phyloP scores from a whole-genome alignment of 2,797 vertebrate species.

The Anabas testudineus region DNA sequence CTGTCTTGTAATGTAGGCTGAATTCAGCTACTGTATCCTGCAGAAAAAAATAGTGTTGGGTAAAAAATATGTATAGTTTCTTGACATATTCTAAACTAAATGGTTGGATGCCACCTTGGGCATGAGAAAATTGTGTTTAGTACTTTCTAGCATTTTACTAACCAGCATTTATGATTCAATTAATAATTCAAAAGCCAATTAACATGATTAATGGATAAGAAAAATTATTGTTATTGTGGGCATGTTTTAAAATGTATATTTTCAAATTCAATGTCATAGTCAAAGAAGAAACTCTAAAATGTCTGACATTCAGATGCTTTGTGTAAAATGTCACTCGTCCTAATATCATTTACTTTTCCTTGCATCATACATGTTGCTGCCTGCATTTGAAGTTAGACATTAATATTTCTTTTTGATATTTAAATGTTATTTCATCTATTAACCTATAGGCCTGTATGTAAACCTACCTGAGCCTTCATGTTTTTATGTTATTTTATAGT shows the following conservation, averaged over 20 bases:
- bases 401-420: neutral
- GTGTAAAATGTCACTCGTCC: neutral
- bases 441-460: neutral
- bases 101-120: neutral
- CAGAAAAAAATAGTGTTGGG: neutral
- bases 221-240: no score
- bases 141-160: neutral
- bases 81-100: neutral
- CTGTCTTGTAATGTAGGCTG: neutral
- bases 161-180: neutral
- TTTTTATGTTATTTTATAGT: neutral
- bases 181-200: neutral
- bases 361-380: neutral
- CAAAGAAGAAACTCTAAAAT: neutral
- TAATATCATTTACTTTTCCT: neutral
- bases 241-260: no score
- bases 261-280: no score
- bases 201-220: no score
- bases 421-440: neutral
- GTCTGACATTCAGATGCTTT: neutral
- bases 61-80: neutral
- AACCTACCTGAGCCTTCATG: neutral
- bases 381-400: neutral
- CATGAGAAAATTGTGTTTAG: neutral
- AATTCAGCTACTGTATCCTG: neutral